Percentiles rank a stretch among this genome's conserved stretches.
These are phyloP conservation scores for Danio albolineatus DNA, from an alignment of 2,797 vertebrate species.

Conservation along the genomic window DNA sequence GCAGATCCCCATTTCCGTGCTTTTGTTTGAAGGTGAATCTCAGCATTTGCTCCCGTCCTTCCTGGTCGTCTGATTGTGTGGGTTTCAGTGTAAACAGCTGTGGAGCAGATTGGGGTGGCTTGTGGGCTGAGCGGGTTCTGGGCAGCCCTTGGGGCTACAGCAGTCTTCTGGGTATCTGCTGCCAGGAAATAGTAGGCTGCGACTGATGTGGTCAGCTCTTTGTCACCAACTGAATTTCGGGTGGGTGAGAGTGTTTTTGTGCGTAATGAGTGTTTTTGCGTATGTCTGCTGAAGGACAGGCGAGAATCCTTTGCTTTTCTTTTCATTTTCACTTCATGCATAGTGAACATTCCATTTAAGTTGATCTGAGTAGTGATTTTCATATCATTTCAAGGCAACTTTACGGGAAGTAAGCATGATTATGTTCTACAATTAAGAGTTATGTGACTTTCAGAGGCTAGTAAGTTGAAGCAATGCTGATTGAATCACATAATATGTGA, in stretches of 20 bases:
- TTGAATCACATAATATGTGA: no score
- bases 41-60: constrained; percentile 62
- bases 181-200: constrained; percentile 85
- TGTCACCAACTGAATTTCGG: constrained; percentile 83
- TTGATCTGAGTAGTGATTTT: no score
- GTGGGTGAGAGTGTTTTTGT: constrained; percentile 58
- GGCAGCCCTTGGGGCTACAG: constrained; percentile 72
- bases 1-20: neutral
- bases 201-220: constrained; percentile 93
- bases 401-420: no score
- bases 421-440: no score
- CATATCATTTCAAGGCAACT: no score
- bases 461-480: no score
- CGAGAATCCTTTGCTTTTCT: neutral
- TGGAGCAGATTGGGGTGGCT: constrained; percentile 67
- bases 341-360: no score
- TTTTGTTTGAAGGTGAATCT: neutral
- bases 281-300: constrained; percentile 3
- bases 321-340: neutral
- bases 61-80: constrained; percentile 50
- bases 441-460: no score
- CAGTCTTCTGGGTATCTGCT: constrained; percentile 71
- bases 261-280: constrained; percentile 69
- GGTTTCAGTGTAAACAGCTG: constrained; percentile 40
- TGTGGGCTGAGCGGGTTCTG: constrained; percentile 69